Base-by-base conservation (phyloP, 2,113 vertebrate species). In the Tupaia chinensis region DNA sequence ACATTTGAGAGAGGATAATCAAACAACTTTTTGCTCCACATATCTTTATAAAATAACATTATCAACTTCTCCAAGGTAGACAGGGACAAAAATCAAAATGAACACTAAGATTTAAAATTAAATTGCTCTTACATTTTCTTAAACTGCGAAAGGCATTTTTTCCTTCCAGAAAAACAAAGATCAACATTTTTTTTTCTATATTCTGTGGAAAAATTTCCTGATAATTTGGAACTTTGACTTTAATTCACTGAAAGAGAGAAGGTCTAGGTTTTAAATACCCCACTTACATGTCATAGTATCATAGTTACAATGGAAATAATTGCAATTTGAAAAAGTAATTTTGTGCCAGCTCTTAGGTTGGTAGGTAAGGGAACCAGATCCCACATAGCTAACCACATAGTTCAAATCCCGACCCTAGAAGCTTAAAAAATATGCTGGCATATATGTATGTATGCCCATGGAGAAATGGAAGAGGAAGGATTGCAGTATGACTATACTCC, bases 261-360 rank as follows among this genome's bases (percentile, higher is more conserved):
- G 1, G 69, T 60, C 11, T 25, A 60, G 22, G 27, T 85, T 85
- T 66, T 60, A 81, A 93, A 74, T 44, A 56, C 22, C 76, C 89
- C 12, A 79, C 76, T 85, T 85, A 34, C 16, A 9, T 56, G 53
- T 91, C 44, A 74, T 54, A 63, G 53, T 7, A 60, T 89, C 9
- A 86, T 3, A 81, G 14, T 93, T 74, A 73, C 92, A 81, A 90
- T 11, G 23, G 15, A 73, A 88, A 95, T 0, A 97, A 66, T 25
- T 94, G 61, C 15, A 72, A 77, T 76, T 63, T 65, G 32, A 92
- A 92, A 94, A 84, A 81, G 11, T 74, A 78, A 86, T 86, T 86
- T 89, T 63, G 88, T 44, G 3, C 44, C 44, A 44, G 44, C 44
- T 44, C 44, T 44, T 44, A 44, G 44, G 44, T 5, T 44, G 44